These are phyloP conservation scores for Argyrosomus regius DNA, from an alignment of 2,797 vertebrate species.

Conservation along the genomic window DNA sequence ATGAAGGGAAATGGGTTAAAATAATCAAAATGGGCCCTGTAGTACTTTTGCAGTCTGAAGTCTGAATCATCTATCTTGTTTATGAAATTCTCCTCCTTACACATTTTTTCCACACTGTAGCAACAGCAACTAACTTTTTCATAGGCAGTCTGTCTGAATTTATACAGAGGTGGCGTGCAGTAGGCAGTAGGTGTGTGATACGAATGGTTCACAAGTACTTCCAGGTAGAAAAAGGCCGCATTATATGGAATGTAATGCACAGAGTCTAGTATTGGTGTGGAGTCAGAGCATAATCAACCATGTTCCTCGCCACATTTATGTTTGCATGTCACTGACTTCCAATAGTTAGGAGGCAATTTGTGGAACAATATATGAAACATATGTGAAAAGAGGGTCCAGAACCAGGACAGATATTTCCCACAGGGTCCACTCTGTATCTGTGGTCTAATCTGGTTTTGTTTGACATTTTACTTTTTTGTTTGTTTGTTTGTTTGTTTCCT, in stretches of 20 bases:
- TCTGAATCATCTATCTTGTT: not conserved
- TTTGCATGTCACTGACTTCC: slow-evolving; percentile 9
- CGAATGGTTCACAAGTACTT: slow-evolving; percentile 39
- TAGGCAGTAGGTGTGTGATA: slow-evolving; percentile 41
- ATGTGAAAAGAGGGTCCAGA: not conserved
- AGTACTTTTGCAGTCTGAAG: not conserved
- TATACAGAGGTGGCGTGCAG: not conserved
- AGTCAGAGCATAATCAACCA: slow-evolving; percentile 15
- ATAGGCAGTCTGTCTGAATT: not conserved
- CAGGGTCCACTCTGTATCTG: not conserved
- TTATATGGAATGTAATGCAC: slow-evolving; percentile 59
- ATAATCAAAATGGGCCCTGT: slow-evolving; percentile 11
- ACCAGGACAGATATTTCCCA: slow-evolving; percentile 9
- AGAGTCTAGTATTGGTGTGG: slow-evolving; percentile 21
- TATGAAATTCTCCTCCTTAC: not conserved
- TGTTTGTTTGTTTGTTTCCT: slow-evolving; percentile 4
- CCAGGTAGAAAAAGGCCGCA: slow-evolving; percentile 59
- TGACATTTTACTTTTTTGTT: not conserved
- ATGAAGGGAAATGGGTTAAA: slow-evolving; percentile 13
- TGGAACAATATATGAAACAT: slow-evolving; percentile 9
- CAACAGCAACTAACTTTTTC: slow-evolving; percentile 3
- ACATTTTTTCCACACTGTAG: not conserved
- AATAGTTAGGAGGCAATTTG: slow-evolving; percentile 13
- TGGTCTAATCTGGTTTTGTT: not conserved
- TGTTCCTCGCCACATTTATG: slow-evolving; percentile 10